phyloP scores from a whole-genome alignment of 2,113 vertebrate genomes.

The Zeus faber region DNA sequence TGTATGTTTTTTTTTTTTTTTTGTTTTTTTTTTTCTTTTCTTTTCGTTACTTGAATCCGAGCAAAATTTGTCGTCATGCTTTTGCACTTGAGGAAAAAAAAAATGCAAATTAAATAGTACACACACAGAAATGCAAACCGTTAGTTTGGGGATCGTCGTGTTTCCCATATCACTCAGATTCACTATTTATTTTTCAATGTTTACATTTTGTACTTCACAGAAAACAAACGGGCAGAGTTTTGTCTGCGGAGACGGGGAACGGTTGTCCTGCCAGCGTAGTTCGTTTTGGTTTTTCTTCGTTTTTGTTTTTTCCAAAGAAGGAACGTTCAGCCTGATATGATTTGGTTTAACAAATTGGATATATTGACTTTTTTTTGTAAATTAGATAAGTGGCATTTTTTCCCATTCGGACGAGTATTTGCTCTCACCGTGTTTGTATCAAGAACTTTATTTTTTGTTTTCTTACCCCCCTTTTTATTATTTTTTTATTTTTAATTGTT shows the following conservation, averaged over 20 bases:
- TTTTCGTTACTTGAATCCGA: constrained; percentile 97
- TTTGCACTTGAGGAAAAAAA: constrained; percentile 95
- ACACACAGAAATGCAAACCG: constrained; percentile 72
- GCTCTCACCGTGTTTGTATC: too few relatives aligned
- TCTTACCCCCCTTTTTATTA: constrained; percentile 82
- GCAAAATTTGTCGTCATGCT: constrained; percentile 93
- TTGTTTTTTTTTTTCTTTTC: constrained; percentile 50
- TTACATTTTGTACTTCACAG: constrained; percentile 98
- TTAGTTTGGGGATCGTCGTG: constrained; percentile 90
- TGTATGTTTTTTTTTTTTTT: constrained; percentile 61
- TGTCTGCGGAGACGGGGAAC: constrained; percentile 83
- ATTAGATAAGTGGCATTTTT: constrained; percentile 81
- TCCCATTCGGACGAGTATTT: constrained; percentile 85
- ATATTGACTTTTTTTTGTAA: constrained; percentile 85
- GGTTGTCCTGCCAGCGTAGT: constrained; percentile 84
- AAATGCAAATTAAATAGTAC: too few relatives aligned
- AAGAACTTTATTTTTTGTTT: too few relatives aligned
- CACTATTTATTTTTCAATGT: constrained; percentile 98
- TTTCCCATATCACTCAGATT: constrained; percentile 89
- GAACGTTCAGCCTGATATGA: constrained; percentile 84
- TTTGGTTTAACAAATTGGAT: constrained; percentile 88
- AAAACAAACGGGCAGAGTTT: constrained; percentile 91
- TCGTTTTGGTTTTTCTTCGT: constrained; percentile 85
- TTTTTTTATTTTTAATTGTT: constrained; percentile 49
- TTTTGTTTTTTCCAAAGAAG: constrained; percentile 80